A percentile compares a stretch with the other conserved stretches of the same genome.
phyloP scores from a whole-genome alignment of 2,113 vertebrate genomes.

The Perca schrenkii region DNA sequence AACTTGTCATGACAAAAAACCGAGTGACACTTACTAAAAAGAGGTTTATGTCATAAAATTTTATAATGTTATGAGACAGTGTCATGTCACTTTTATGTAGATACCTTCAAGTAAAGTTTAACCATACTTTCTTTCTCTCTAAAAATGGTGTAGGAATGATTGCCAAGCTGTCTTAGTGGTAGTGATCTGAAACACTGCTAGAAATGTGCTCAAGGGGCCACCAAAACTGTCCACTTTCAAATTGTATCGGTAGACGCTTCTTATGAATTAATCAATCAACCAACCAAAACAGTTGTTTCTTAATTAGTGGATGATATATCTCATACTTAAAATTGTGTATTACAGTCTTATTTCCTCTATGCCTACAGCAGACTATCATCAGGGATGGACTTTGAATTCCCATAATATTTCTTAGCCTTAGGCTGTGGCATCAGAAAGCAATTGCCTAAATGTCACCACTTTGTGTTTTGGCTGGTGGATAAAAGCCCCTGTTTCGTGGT shows the following conservation, averaged over 20 bases:
- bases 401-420: conserved; percentile 44
- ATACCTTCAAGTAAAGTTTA: no score
- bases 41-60: no score
- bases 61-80: background rate
- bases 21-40: no score
- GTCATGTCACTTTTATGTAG: background rate
- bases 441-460: conserved; percentile 57
- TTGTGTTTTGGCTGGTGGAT: conserved; percentile 55
- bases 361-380: conserved; percentile 26
- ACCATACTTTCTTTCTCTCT: background rate
- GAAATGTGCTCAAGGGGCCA: background rate
- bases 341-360: conserved; percentile 24
- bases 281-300: conserved; percentile 11
- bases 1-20: no score
- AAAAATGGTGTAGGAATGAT: background rate
- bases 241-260: background rate
- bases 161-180: background rate
- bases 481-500: conserved; percentile 23
- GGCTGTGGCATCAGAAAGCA: conserved; percentile 36
- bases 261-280: conserved; percentile 27
- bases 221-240: background rate
- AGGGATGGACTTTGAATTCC: conserved; percentile 33
- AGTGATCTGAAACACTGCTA: background rate
- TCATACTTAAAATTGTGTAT: conserved; percentile 12
- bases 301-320: conserved; percentile 31